Conservation (phyloP, 2,113 vertebrate genomes). For the Thamnaconus septentrionalis region DNA sequence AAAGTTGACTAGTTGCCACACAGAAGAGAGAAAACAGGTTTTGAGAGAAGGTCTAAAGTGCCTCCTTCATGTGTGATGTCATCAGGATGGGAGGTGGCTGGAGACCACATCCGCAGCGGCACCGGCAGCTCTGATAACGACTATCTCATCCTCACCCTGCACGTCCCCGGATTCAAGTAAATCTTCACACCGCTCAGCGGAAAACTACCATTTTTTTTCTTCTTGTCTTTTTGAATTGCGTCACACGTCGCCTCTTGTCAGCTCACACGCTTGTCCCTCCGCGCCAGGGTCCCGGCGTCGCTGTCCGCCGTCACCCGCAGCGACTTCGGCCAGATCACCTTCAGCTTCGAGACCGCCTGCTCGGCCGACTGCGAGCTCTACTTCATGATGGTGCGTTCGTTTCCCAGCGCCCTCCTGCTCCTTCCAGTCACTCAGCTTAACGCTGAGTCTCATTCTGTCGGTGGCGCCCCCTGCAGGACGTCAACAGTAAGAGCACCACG, state of each 20-base stretch:
- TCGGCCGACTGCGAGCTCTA: slow-evolving; percentile 92
- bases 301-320: slow-evolving; percentile 82
- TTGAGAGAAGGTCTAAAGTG: neutral
- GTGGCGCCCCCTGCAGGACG: slow-evolving; percentile 77
- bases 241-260: neutral
- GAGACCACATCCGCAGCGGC: slow-evolving; percentile 91
- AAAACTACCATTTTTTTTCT: neutral
- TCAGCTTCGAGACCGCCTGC: slow-evolving; percentile 94
- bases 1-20: too few relatives aligned
- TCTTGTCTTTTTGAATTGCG: too few relatives aligned
- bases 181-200: neutral
- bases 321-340: slow-evolving; percentile 89
- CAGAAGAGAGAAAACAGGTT: too few relatives aligned
- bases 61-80: neutral
- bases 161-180: slow-evolving; percentile 93
- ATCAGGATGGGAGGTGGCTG: slow-evolving; percentile 94
- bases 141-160: slow-evolving; percentile 93
- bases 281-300: slow-evolving; percentile 86
- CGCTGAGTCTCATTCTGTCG: neutral
- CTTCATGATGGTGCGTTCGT: slow-evolving; percentile 87
- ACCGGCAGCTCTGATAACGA: slow-evolving; percentile 93
- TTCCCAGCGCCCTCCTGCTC: neutral
- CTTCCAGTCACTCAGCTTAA: neutral
- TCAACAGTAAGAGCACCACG: slow-evolving; percentile 91
- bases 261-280: neutral